These are phyloP conservation scores for Coturnix japonica DNA, from an alignment of 2,113 vertebrate species.

Conservation along the genomic window DNA sequence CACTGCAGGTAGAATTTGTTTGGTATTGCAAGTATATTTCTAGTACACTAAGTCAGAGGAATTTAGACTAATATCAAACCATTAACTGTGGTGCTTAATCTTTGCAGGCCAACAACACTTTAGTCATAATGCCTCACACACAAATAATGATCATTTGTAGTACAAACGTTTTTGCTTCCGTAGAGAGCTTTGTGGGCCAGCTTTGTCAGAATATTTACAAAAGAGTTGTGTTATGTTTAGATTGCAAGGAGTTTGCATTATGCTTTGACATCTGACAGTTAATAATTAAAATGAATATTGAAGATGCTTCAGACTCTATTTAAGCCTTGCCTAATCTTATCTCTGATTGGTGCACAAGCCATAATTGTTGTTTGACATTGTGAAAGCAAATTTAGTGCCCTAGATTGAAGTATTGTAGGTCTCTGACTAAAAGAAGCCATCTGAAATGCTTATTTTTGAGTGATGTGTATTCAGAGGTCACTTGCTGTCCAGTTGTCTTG, in stretches of 20 bases:
- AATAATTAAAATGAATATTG: neutral
- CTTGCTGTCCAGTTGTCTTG: neutral
- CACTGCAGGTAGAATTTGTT: neutral
- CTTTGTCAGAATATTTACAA: slow-evolving; percentile 7
- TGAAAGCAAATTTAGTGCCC: neutral
- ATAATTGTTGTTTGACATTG: neutral
- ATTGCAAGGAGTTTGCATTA: neutral
- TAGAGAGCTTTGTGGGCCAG: neutral
- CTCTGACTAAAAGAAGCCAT: neutral
- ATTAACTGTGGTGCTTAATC: neutral
- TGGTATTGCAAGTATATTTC: neutral
- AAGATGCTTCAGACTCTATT: neutral
- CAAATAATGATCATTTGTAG: neutral
- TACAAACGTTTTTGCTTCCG: neutral
- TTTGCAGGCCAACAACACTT: neutral
- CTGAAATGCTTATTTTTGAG: slow-evolving; percentile 4
- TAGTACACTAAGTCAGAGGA: neutral
- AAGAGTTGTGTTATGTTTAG: neutral
- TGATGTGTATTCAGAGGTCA: neutral
- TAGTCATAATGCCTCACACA: neutral
- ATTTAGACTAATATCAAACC: neutral
- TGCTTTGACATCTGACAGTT: neutral
- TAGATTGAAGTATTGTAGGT: neutral
- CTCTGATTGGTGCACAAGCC: neutral
- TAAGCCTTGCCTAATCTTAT: neutral